phyloP scores from a whole-genome alignment of 2,797 vertebrate genomes.

The Bucorvus abyssinicus region DNA sequence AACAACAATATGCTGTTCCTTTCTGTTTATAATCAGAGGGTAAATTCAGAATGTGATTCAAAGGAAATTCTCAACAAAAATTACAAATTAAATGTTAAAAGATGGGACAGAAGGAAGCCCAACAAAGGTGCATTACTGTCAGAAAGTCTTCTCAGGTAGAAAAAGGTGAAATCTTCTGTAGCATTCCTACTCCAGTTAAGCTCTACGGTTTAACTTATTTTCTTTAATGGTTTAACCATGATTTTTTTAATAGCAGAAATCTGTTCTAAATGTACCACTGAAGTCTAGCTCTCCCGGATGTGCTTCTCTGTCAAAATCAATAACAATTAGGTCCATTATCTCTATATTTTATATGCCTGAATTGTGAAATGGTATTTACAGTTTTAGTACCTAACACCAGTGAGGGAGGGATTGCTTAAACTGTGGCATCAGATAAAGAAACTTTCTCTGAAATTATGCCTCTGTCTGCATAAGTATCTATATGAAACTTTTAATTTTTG shows the following conservation, averaged over 20 bases:
- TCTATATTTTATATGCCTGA: background rate
- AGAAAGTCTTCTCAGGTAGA: background rate
- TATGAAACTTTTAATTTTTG: background rate
- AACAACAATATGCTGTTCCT: background rate
- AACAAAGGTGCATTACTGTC: background rate
- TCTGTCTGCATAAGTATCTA: background rate
- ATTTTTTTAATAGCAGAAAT: background rate
- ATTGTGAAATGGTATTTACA: background rate
- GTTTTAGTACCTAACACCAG: background rate
- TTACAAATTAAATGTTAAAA: background rate
- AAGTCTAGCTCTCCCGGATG: background rate
- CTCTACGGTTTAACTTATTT: background rate
- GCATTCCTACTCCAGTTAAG: background rate
- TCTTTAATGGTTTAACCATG: too few relatives aligned
- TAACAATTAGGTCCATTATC: background rate
- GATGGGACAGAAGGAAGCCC: background rate
- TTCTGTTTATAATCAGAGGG: background rate
- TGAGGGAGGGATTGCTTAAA: background rate
- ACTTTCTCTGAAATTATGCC: background rate
- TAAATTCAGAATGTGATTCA: background rate
- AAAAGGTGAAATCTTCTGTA: background rate
- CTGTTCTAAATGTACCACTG: background rate
- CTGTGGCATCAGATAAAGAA: background rate
- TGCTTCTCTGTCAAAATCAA: background rate
- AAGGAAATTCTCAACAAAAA: background rate